Evolutionary conservation across 2,888 invertebrate genomes (phyloP).

Genomic region (Parnassius smintheus): DNA sequence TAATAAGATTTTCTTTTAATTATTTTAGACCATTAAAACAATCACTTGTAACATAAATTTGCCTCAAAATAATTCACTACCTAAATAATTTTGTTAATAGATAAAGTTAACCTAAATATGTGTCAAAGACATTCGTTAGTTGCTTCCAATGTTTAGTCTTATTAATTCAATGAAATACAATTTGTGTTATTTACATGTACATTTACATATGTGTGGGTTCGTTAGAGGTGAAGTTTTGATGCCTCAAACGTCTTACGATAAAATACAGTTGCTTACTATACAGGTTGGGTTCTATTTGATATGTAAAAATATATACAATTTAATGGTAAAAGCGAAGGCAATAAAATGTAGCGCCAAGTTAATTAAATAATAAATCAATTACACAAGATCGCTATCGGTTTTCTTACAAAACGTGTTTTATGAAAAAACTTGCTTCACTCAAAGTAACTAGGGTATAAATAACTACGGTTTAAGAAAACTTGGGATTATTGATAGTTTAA

Average conservation of each 20-base stretch:
- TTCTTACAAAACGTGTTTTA: too few species aligned
- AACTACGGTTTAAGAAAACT: too few species aligned
- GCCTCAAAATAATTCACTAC: not conserved
- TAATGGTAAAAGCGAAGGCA: constrained; percentile 16
- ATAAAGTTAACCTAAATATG: constrained; percentile 19
- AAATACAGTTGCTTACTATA: constrained; percentile 15
- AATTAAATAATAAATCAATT: too few species aligned
- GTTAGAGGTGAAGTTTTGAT: constrained; percentile 29
- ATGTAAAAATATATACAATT: constrained; percentile 17
- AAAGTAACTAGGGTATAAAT: too few species aligned
- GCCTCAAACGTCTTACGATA: constrained; percentile 23
- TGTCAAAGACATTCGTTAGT: constrained; percentile 24
- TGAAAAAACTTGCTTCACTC: too few species aligned
- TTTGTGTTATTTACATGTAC: constrained; percentile 28
- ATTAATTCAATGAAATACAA: constrained; percentile 33
- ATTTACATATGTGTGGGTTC: constrained; percentile 32
- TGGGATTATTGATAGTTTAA: too few species aligned
- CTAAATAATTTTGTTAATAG: not conserved
- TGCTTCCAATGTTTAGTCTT: constrained; percentile 24
- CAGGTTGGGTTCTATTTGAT: constrained; percentile 35
- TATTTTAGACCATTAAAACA: too few species aligned
- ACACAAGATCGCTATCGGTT: too few species aligned
- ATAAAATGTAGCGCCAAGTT: too few species aligned
- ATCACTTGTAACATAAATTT: too few species aligned
- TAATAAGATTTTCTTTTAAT: too few species aligned